Evolutionary conservation across 2,888 invertebrate species (phyloP).

Genomic region (Tachina grossa): DNA sequence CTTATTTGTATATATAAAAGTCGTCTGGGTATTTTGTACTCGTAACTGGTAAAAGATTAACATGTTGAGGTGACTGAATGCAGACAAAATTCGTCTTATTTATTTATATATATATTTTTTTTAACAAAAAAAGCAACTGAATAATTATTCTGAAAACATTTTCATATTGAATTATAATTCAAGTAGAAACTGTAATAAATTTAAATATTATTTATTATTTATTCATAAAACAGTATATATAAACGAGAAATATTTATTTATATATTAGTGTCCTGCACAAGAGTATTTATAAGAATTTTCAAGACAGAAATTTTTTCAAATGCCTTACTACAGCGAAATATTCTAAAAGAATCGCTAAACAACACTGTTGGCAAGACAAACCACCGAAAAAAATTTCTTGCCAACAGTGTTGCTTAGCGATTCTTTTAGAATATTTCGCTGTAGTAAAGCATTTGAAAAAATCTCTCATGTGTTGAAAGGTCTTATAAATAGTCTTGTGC

Average conservation of each 20-base stretch:
- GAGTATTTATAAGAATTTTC: too few species aligned
- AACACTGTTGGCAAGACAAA: too few species aligned
- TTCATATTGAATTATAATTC: slow-evolving; percentile 34
- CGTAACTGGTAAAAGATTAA: slow-evolving; percentile 22
- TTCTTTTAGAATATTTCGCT: too few species aligned
- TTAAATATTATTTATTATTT: background rate
- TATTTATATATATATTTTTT: background rate
- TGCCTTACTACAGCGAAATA: too few species aligned
- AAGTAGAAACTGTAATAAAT: background rate
- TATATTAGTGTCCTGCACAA: too few species aligned
- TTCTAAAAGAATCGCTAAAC: too few species aligned
- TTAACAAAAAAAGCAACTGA: background rate
- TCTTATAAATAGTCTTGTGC: too few species aligned
- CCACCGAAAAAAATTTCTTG: too few species aligned
- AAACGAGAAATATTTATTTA: background rate
- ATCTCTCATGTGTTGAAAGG: too few species aligned
- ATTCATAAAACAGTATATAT: background rate
- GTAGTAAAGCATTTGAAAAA: too few species aligned
- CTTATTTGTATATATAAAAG: slow-evolving; percentile 1
- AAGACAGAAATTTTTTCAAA: too few species aligned
- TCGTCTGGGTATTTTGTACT: background rate
- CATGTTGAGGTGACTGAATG: slow-evolving; percentile 4
- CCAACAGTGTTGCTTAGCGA: too few species aligned
- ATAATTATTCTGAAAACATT: slow-evolving; percentile 32
- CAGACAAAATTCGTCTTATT: slow-evolving; percentile 8